Percentiles rank a stretch among this genome's conserved stretches.
These are phyloP conservation scores for Archaeoteleia sp. DNA, from an alignment of 2,888 invertebrate genomes.

Conservation along the genomic window DNA sequence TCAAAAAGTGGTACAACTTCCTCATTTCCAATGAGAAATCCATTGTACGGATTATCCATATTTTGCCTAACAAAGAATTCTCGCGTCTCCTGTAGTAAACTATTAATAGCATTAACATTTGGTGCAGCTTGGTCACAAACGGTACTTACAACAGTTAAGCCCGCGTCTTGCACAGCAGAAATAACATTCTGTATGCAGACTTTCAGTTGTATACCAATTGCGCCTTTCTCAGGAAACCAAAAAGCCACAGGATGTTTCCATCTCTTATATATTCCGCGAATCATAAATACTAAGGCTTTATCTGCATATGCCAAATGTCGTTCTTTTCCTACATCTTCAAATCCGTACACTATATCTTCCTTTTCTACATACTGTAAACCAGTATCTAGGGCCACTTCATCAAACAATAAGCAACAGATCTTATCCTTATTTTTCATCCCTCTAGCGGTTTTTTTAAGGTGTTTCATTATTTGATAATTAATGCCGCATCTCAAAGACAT, in stretches of 20 bases:
- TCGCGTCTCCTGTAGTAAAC: background rate
- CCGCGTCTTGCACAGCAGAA: background rate
- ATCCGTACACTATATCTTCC: constrained; percentile 11
- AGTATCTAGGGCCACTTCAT: constrained; percentile 7
- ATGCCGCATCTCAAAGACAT: constrained; percentile 1
- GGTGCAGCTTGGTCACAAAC: constrained; percentile 19
- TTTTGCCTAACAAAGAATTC: background rate
- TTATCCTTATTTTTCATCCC: background rate
- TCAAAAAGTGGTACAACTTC: constrained; percentile 5
- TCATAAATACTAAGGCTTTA: constrained; percentile 13
- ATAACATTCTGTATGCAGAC: constrained; percentile 5
- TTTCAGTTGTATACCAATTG: constrained; percentile 7
- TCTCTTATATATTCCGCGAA: constrained; percentile 4
- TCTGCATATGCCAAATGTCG: constrained; percentile 6
- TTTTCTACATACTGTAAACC: constrained; percentile 3
- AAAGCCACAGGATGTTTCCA: constrained; percentile 15
- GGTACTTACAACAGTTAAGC: constrained; percentile 7
- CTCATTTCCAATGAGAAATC: background rate
- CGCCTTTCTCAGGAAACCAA: constrained; percentile 10
- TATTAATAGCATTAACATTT: constrained; percentile 1
- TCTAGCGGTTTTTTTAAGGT: background rate
- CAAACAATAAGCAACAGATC: constrained; percentile 1
- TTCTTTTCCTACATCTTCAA: constrained; percentile 6
- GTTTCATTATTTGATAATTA: constrained; percentile 1
- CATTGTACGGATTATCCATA: background rate